Evolutionary conservation across 23 tunicate genomes (phyloP).

Genomic region (Corella eumyota): DNA sequence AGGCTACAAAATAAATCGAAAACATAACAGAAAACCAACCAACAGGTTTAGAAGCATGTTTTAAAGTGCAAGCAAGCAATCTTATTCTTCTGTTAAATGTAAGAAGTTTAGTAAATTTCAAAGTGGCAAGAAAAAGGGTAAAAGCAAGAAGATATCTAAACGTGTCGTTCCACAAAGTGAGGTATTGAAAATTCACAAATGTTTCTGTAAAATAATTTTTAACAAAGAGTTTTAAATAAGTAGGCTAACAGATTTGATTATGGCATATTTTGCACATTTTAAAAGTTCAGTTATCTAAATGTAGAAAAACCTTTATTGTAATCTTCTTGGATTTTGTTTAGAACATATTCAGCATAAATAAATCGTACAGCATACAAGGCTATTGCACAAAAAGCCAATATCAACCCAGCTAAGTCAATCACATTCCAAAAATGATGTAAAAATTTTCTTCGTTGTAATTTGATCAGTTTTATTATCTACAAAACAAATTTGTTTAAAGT

Average conservation of each 20-base stretch:
- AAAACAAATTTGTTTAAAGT: not conserved
- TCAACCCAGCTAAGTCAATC: conserved; percentile 23
- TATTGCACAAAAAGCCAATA: conserved; percentile 31
- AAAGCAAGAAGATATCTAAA: conserved; percentile 55
- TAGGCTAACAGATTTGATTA: conserved; percentile 1
- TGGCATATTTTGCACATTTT: not conserved
- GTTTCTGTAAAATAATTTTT: conserved; percentile 26
- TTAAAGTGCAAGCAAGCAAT: conserved; percentile 39
- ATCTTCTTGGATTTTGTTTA: conserved; percentile 43
- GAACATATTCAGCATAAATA: conserved; percentile 9
- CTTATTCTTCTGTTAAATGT: conserved; percentile 59
- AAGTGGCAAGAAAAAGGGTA: conserved; percentile 51
- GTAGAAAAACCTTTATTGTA: conserved; percentile 36
- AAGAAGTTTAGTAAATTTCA: conserved; percentile 37
- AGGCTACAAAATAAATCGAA: conserved; percentile 45
- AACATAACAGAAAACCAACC: conserved; percentile 48
- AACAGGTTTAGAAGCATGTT: conserved; percentile 45
- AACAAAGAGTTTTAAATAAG: not conserved
- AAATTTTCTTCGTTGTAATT: conserved; percentile 5
- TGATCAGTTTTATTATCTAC: conserved; percentile 28
- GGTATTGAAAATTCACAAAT: conserved; percentile 70
- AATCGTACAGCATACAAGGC: conserved; percentile 38
- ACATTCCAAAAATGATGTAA: conserved; percentile 59
- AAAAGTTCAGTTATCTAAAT: not conserved
- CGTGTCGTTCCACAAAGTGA: conserved; percentile 48